phyloP scores from a whole-genome alignment of 2,888 invertebrate genomes.

The Cephus pulcher region DNA sequence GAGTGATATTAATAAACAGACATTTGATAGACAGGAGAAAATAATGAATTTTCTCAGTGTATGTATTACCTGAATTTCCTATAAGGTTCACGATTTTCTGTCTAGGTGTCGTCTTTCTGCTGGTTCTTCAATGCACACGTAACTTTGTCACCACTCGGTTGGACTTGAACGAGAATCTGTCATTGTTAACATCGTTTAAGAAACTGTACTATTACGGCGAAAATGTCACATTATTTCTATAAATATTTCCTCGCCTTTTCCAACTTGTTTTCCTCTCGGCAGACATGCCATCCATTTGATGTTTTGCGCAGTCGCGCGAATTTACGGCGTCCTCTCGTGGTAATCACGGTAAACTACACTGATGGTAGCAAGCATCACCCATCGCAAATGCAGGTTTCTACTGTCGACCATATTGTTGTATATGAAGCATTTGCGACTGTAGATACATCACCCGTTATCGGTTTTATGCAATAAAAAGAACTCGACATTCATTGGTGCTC shows the following conservation, averaged over 20 bases:
- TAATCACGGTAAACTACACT: not conserved
- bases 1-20: not conserved
- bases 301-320: not conserved
- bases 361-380: not conserved
- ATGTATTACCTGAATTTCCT: constrained; percentile 9
- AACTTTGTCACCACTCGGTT: not conserved
- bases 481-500: too few species aligned
- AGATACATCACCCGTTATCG: not conserved
- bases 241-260: constrained; percentile 27
- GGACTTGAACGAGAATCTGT: not conserved
- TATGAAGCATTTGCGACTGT: not conserved
- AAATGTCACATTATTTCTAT: constrained; percentile 1
- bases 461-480: too few species aligned
- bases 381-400: constrained; percentile 1
- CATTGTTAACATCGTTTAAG: not conserved
- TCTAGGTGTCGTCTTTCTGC: constrained; percentile 21
- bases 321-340: not conserved
- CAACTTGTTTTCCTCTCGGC: constrained; percentile 24
- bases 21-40: not conserved
- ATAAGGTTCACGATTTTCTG: constrained; percentile 12
- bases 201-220: not conserved
- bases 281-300: constrained; percentile 14
- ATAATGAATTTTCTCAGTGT: not conserved
- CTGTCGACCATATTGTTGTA: not conserved
- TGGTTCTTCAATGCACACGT: constrained; percentile 7